These are phyloP conservation scores for Paedocypris sp. DNA, from an alignment of 2,113 vertebrate genomes.

Conservation along the genomic window DNA sequence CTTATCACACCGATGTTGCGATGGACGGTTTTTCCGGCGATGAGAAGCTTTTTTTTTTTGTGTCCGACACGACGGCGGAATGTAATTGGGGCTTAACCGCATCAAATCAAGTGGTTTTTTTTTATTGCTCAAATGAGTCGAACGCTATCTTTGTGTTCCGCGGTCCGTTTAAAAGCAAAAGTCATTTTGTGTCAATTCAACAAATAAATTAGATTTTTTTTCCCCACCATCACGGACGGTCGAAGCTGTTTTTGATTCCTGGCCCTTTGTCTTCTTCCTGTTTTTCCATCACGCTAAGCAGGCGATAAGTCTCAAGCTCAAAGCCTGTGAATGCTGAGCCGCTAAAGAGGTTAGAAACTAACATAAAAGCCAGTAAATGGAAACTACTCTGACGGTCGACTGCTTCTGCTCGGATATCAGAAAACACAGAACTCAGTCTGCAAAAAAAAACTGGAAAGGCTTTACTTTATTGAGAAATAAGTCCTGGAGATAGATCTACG, in stretches of 20 bases:
- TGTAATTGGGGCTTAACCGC: constrained; percentile 34
- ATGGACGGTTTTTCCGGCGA: constrained; percentile 42
- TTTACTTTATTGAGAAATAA: too few species aligned
- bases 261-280: constrained; percentile 47
- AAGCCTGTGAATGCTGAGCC: constrained; percentile 12
- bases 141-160: constrained; percentile 39
- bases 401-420: too few species aligned
- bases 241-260: constrained; percentile 18
- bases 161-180: constrained; percentile 39
- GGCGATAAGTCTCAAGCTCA: constrained; percentile 15
- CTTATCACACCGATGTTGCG: constrained; percentile 39
- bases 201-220: constrained; percentile 54
- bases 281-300: constrained; percentile 23
- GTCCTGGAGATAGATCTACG: too few species aligned
- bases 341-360: neutral
- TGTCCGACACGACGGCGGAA: constrained; percentile 27
- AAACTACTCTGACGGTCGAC: neutral
- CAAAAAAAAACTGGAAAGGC: too few species aligned
- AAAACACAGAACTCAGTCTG: too few species aligned
- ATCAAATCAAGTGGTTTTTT: constrained; percentile 39
- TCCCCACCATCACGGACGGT: constrained; percentile 37
- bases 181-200: constrained; percentile 58
- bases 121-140: constrained; percentile 43
- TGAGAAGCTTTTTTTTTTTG: constrained; percentile 13
- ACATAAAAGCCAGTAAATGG: neutral